Evolutionary conservation across 2,113 vertebrate genomes (phyloP).

Genomic region (Coturnix japonica): DNA sequence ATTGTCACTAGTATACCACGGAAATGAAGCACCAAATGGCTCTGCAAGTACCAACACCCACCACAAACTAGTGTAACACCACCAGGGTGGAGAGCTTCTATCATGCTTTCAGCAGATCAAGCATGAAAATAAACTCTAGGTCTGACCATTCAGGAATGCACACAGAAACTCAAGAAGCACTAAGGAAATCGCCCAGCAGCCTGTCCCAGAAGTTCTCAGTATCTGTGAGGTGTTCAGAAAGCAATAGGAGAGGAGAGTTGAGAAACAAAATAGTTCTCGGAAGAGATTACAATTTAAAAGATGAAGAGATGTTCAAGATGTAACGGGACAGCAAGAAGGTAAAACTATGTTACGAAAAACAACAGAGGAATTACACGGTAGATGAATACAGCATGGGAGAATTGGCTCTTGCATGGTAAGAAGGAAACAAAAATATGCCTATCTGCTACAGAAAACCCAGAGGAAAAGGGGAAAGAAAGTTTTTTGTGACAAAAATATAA

Average conservation of each 20-base stretch:
- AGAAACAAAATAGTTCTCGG: not conserved
- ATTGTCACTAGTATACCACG: not conserved
- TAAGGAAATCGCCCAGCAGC: not conserved
- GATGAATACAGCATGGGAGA: not conserved
- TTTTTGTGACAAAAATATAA: not conserved
- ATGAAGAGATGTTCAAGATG: not conserved
- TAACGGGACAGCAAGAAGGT: not conserved
- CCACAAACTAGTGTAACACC: not conserved
- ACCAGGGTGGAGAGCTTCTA: not conserved
- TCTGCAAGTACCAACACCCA: accelerated
- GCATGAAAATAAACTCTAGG: not conserved
- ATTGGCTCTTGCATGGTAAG: not conserved
- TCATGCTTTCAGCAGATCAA: not conserved
- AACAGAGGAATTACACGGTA: not conserved
- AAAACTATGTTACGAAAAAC: not conserved
- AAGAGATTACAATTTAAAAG: not conserved
- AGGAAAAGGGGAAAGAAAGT: not conserved
- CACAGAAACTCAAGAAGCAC: not conserved
- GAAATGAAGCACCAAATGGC: not conserved
- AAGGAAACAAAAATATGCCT: not conserved
- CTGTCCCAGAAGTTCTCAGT: not conserved
- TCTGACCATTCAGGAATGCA: not conserved
- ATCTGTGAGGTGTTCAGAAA: not conserved
- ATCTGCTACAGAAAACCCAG: not conserved
- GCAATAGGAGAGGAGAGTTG: not conserved